phyloP scores from a whole-genome alignment of 2,888 invertebrate genomes.

The Elysia crispata region DNA sequence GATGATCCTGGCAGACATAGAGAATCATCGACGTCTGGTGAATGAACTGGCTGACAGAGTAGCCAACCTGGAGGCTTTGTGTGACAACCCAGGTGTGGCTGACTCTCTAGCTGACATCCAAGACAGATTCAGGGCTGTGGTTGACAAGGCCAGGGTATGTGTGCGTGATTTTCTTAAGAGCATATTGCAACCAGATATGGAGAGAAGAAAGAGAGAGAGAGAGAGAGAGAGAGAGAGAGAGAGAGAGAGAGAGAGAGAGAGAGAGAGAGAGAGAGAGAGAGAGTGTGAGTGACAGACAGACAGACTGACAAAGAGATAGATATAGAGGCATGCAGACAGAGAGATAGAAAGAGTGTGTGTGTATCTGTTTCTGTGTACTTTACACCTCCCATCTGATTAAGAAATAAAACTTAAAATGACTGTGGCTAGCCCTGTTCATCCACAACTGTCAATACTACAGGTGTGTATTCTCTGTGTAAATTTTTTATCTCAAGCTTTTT shows the following conservation, averaged over 20 bases:
- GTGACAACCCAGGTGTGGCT: conserved; percentile 84
- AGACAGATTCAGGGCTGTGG: conserved; percentile 84
- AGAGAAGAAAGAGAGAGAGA: conserved; percentile 2
- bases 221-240: conserved; percentile 1
- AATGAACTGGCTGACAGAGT: conserved; percentile 87
- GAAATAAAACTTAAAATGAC: too few species aligned
- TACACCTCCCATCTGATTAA: background rate
- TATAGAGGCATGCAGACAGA: background rate
- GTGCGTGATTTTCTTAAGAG: background rate
- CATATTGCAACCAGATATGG: background rate
- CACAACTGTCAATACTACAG: too few species aligned
- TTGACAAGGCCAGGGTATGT: conserved; percentile 75
- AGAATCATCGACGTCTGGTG: conserved; percentile 87
- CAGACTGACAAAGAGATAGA: background rate
- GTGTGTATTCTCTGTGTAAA: too few species aligned
- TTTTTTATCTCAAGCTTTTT: too few species aligned
- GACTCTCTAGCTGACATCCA: conserved; percentile 85
- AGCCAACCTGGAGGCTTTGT: conserved; percentile 83
- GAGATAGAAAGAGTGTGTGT: background rate
- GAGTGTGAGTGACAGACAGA: background rate
- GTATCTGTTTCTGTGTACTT: background rate
- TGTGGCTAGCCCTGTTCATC: too few species aligned
- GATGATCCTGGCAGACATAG: conserved; percentile 88
- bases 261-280: background rate
- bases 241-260: background rate